Conservation (phyloP, 1,140 invertebrate species). For the Zaprionus vittiger region DNA sequence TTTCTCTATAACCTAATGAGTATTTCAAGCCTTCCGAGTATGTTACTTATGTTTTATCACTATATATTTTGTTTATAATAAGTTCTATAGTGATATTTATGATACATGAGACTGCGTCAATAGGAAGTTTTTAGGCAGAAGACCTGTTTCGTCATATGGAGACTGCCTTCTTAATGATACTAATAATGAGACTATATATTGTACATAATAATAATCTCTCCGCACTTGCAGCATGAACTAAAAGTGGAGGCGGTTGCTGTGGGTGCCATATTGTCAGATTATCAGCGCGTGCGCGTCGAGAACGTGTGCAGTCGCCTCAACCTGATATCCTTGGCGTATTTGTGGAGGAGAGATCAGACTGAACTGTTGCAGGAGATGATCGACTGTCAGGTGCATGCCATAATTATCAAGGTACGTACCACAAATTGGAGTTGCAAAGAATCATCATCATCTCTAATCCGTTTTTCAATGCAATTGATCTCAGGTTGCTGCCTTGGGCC, state of each 20-base stretch:
- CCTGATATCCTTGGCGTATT: conserved; percentile 94
- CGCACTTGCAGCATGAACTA: conserved; percentile 88
- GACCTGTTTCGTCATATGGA: too few species aligned
- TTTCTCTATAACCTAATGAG: too few species aligned
- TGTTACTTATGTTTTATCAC: too few species aligned
- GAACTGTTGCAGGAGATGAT: conserved; percentile 99
- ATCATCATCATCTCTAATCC: not conserved
- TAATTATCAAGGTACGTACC: conserved; percentile 92
- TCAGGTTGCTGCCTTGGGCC: conserved; percentile 93
- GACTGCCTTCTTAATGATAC: too few species aligned
- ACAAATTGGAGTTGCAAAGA: too few species aligned
- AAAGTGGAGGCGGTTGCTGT: conserved; percentile 96
- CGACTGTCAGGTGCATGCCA: conserved; percentile 94
- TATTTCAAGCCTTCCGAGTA: too few species aligned
- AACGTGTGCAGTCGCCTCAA: conserved; percentile 98
- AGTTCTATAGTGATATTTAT: too few species aligned
- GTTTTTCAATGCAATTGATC: not conserved
- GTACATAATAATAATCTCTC: not conserved
- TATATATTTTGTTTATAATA: too few species aligned
- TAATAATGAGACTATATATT: not conserved
- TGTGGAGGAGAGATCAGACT: conserved; percentile 97
- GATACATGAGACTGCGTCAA: too few species aligned
- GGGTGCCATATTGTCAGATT: conserved; percentile 98
- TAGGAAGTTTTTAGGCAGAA: too few species aligned
- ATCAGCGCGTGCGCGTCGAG: conserved; percentile 98